Conservation (phyloP, 2,797 vertebrate species). For the Columba guinea region DNA sequence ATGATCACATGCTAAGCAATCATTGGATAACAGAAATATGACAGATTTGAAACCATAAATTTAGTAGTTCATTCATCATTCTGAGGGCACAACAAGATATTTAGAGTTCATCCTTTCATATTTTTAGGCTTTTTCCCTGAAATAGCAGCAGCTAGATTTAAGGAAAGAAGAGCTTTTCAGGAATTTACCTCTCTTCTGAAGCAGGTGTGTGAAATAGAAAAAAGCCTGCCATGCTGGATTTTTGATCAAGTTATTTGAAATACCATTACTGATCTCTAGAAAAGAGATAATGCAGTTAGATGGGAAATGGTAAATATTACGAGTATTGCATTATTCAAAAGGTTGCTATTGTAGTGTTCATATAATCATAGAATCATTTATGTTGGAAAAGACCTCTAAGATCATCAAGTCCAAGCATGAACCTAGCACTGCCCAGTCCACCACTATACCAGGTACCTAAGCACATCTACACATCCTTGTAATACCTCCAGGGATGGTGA, state of each 20-base stretch:
- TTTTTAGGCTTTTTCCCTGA: background rate
- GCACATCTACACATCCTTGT: no score
- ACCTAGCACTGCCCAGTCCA: no score
- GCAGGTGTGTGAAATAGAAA: background rate
- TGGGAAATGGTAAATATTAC: background rate
- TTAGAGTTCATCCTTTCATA: background rate
- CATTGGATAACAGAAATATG: background rate
- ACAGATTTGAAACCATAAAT: background rate
- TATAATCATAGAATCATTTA: no score
- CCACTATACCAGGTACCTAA: no score
- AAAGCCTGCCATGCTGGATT: fast-evolving
- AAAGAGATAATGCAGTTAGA: background rate
- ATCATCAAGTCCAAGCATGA: no score
- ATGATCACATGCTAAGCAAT: background rate
- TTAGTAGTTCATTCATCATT: background rate
- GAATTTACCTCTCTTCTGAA: background rate
- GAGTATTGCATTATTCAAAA: background rate
- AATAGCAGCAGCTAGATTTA: background rate
- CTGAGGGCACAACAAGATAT: background rate
- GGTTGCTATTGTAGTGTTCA: background rate
- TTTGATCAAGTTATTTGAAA: background rate
- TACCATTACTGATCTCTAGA: background rate
- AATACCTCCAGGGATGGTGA: no score
- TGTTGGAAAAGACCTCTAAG: no score
- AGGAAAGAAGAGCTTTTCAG: background rate